Conservation (phyloP, 2,113 vertebrate genomes). For the Calonectris borealis region DNA sequence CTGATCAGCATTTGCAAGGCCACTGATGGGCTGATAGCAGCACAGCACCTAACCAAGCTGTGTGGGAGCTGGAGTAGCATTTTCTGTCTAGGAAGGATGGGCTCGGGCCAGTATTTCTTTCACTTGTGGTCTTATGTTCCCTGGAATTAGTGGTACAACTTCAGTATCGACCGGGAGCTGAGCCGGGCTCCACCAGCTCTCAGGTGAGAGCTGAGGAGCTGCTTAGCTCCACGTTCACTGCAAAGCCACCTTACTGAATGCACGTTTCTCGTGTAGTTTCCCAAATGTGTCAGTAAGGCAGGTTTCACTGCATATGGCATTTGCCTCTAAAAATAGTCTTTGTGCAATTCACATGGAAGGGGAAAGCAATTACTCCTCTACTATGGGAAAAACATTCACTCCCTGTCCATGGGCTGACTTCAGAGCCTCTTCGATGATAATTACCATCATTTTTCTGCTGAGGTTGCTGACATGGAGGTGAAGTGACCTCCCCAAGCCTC, state of each 20-base stretch:
- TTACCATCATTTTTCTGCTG: constrained; percentile 16
- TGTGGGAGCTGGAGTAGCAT: not conserved
- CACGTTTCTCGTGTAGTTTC: not conserved
- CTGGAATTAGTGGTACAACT: not conserved
- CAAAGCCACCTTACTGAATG: not conserved
- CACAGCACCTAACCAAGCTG: not conserved
- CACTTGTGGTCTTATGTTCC: not conserved
- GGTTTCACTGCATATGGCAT: not conserved
- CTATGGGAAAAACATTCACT: constrained; percentile 14
- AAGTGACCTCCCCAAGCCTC: not conserved
- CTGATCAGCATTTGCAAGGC: not conserved
- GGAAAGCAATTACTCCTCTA: not conserved
- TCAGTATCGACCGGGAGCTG: not conserved
- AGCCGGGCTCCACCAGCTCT: not conserved
- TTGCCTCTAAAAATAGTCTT: constrained; percentile 37
- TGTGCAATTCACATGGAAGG: not conserved
- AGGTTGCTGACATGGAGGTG: not conserved
- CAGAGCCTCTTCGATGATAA: not conserved
- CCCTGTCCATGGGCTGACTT: constrained; percentile 10
- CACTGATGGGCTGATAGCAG: not conserved
- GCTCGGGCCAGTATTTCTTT: not conserved
- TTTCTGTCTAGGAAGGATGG: not conserved
- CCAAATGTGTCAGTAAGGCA: not conserved
- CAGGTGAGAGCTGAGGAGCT: not conserved
- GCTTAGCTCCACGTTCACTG: not conserved